phyloP scores from a whole-genome alignment of 2,797 vertebrate genomes.

The Synaphobranchus kaupii region DNA sequence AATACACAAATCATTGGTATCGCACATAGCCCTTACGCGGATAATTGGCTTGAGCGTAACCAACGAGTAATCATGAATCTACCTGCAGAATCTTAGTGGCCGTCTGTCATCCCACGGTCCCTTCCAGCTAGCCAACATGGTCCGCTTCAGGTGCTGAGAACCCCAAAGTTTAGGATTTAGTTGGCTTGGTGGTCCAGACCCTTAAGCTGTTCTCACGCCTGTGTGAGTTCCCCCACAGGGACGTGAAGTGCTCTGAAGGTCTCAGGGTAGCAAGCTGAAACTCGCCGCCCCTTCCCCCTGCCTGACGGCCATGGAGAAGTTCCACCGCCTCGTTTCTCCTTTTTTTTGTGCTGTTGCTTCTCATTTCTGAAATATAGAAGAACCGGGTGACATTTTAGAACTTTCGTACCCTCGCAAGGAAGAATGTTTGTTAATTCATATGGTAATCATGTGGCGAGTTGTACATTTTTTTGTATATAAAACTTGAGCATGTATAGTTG shows the following conservation, averaged over 20 bases:
- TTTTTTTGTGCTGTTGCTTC: background rate
- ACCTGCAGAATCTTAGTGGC: background rate
- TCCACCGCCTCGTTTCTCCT: background rate
- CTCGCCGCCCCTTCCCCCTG: slow-evolving; percentile 31
- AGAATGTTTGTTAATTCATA: slow-evolving; percentile 59
- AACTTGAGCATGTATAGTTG: slow-evolving; percentile 41
- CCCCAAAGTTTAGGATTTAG: background rate
- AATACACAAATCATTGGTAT: background rate
- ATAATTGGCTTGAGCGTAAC: background rate
- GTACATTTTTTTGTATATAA: slow-evolving; percentile 52
- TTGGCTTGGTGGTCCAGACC: slow-evolving; percentile 36
- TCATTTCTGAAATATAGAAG: slow-evolving; percentile 39
- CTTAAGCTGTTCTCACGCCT: slow-evolving; percentile 56
- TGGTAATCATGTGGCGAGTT: slow-evolving; percentile 62
- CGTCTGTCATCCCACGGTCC: background rate
- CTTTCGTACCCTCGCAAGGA: slow-evolving; percentile 46
- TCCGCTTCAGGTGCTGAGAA: background rate
- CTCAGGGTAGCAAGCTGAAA: slow-evolving; percentile 39
- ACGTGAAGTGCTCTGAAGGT: slow-evolving; percentile 14
- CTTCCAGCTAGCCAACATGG: background rate
- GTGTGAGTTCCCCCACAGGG: slow-evolving; percentile 51
- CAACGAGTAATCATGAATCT: background rate
- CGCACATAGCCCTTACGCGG: background rate
- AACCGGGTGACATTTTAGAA: slow-evolving; percentile 33
- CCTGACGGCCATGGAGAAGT: background rate